These are phyloP conservation scores for Aurelia coerulea DNA, from an alignment of 30 jellyfish, hydroid and myxozoan species.

Conservation along the genomic window DNA sequence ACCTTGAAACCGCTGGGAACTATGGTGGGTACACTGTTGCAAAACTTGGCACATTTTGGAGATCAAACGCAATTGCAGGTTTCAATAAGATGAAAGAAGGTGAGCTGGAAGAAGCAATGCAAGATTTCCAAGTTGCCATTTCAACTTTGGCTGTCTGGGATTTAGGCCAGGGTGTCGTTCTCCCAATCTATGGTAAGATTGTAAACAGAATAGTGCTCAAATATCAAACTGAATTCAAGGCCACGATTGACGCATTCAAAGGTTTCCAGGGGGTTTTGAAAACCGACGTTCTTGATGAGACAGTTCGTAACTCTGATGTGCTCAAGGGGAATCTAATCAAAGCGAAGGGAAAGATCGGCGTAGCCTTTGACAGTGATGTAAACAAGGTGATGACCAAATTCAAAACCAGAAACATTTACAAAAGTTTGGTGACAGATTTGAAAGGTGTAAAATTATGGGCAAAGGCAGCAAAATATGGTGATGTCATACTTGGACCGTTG, in stretches of 20 bases:
- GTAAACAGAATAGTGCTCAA: constrained; percentile 24
- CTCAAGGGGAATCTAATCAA: constrained; percentile 14
- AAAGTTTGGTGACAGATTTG: constrained; percentile 26
- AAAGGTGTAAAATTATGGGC: constrained; percentile 45
- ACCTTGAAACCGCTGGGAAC: constrained; percentile 8
- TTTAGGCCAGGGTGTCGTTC: constrained; percentile 37
- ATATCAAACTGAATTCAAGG: constrained; percentile 11
- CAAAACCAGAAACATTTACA: constrained; percentile 26
- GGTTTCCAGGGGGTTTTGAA: not conserved
- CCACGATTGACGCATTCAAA: constrained; percentile 7
- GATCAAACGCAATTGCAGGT: constrained; percentile 16
- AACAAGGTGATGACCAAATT: constrained; percentile 12
- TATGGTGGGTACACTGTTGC: constrained; percentile 24
- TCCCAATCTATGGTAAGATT: constrained; percentile 32
- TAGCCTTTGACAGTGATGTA: constrained; percentile 24
- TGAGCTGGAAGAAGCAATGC: constrained; percentile 46
- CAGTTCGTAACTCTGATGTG: constrained; percentile 16
- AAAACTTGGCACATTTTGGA: constrained; percentile 35
- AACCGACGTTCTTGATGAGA: constrained; percentile 22
- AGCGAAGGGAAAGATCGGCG: constrained; percentile 24
- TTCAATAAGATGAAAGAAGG: constrained; percentile 29
- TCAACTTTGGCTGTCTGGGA: constrained; percentile 56
- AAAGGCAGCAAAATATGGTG: constrained; percentile 21
- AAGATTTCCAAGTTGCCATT: constrained; percentile 22
- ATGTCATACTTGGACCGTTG: constrained; percentile 32